Percentiles rank a stretch among this genome's conserved stretches.
These are phyloP conservation scores for Pandemis cinnamomeana DNA, from an alignment of 2,888 invertebrate genomes.

Conservation along the genomic window DNA sequence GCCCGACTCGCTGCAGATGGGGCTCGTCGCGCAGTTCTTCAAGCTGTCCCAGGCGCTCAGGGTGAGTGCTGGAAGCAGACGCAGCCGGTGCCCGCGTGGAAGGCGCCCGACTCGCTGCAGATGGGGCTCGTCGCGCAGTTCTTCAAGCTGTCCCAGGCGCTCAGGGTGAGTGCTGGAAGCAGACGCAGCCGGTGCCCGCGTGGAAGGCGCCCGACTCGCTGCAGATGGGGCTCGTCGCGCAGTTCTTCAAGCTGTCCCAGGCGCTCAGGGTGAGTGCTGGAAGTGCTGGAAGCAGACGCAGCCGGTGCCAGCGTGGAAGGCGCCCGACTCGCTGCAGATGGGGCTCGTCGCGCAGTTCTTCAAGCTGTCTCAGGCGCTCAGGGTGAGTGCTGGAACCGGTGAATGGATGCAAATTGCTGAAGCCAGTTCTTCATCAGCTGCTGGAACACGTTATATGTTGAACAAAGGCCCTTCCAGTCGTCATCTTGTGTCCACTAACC, in stretches of 20 bases:
- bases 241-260: slow-evolving; percentile 98
- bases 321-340: slow-evolving; percentile 97
- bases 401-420: too few relatives aligned
- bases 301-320: slow-evolving; percentile 95
- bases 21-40: slow-evolving; percentile 96
- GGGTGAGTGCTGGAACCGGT: slow-evolving; percentile 83
- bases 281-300: slow-evolving; percentile 95
- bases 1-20: slow-evolving; percentile 97
- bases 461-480: too few relatives aligned
- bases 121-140: slow-evolving; percentile 97
- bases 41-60: slow-evolving; percentile 96
- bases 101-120: slow-evolving; percentile 95
- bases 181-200: slow-evolving; percentile 92
- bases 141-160: slow-evolving; percentile 96
- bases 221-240: slow-evolving; percentile 96
- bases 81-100: slow-evolving; percentile 95
- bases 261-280: slow-evolving; percentile 93
- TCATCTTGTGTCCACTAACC: too few relatives aligned
- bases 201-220: slow-evolving; percentile 97
- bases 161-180: slow-evolving; percentile 96
- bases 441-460: too few relatives aligned
- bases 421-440: too few relatives aligned
- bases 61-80: slow-evolving; percentile 95
- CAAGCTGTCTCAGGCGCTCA: slow-evolving; percentile 95
- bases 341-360: slow-evolving; percentile 96